Conservation (phyloP, 1,140 invertebrate genomes). For the Solenopsis fugax region DNA sequence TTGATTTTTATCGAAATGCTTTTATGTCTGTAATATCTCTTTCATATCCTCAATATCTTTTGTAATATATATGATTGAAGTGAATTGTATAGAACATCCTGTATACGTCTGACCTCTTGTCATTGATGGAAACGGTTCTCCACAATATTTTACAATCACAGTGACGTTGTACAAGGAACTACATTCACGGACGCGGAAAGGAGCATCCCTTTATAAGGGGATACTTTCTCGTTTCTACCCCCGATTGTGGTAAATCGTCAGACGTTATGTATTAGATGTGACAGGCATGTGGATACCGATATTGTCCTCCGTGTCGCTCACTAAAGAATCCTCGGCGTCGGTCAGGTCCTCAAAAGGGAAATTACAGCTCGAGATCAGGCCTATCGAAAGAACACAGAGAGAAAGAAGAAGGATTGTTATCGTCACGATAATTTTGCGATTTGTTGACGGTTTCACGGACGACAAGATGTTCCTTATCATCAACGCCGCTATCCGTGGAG, state of each 20-base stretch:
- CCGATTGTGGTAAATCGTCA: constrained; percentile 74
- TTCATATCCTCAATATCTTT: background rate
- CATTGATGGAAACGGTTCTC: constrained; percentile 8
- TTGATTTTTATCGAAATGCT: background rate
- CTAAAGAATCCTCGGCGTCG: constrained; percentile 84
- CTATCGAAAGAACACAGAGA: constrained; percentile 83
- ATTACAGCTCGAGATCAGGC: constrained; percentile 83
- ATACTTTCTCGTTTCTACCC: constrained; percentile 78
- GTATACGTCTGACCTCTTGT: constrained; percentile 16
- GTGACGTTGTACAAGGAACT: constrained; percentile 2
- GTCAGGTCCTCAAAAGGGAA: constrained; percentile 85
- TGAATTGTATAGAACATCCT: constrained; percentile 12
- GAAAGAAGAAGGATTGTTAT: constrained; percentile 77
- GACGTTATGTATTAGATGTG: constrained; percentile 78
- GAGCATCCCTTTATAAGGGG: background rate
- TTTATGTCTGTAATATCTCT: background rate
- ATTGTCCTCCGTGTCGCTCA: constrained; percentile 84
- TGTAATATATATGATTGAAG: background rate
- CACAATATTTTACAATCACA: constrained; percentile 34
- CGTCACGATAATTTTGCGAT: constrained; percentile 47
- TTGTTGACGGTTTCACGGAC: constrained; percentile 38
- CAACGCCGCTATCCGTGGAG: constrained; percentile 72
- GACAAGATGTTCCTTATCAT: constrained; percentile 67
- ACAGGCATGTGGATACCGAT: constrained; percentile 82
- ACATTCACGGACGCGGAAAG: background rate